Base-by-base conservation (phyloP, 2,797 vertebrate species). In the Danio kyathit region DNA sequence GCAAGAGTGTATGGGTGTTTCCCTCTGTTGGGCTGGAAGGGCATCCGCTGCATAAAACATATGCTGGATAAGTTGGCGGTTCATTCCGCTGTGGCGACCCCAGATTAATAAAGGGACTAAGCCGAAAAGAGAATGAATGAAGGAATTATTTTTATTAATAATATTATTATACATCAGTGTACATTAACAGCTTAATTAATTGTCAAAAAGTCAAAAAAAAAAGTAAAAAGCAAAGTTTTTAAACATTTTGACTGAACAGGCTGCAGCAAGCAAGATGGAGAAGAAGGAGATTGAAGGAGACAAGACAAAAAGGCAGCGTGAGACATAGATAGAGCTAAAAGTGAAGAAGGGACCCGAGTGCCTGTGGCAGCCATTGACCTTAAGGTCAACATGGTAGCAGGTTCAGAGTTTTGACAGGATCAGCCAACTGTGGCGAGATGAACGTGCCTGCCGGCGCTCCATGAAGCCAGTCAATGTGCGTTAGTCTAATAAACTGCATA, bases 351-450 rank as follows among this genome's bases (percentile, higher is more conserved):
- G 70, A 63, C 63, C 85, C 82, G 84, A 78, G 76, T 46, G 89
- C 90, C 86, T 14, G 80, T 84, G 88, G 90, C 88, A 44, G 74
- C 85, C 82, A 46, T 87, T 91, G 90, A 91, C 91, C 91, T 91
- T 91, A 88, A 90, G 93, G 92, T 92, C 90, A 90, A 83, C 89
- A 84, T 90, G 89, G 91, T 91, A 91, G 91, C 92, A 93, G 91
- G 92, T 91, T 92, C 86, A 83, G 88, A 90, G 89, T 91, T 94
- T 91, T 92, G 91, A 94, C 90, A 87, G 91, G 87, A 87, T 89
- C 88, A 90, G 90, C 89, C 90, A 88, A 91, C 90, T 91, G 91
- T 91, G 86, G 86, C 87, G 84, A 90, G 88, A 88, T 85, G 86
- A 89, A 87, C 74, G 43, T 74, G 83, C 89, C 90, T 82, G 13